Evolutionary conservation across 2,888 invertebrate genomes (phyloP).

Genomic region (Caenorhabditis sinica): DNA sequence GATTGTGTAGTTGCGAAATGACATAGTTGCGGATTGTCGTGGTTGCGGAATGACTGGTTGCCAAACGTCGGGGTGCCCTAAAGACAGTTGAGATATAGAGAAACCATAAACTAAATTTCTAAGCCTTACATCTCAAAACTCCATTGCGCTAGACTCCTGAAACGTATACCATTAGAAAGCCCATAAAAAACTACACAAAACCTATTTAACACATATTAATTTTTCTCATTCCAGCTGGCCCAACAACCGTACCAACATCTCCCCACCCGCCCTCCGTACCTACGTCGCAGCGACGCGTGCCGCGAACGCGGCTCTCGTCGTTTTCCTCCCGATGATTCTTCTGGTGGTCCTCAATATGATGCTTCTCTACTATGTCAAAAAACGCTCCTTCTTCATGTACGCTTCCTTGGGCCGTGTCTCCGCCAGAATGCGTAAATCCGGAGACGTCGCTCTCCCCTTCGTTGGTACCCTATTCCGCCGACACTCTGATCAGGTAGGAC

Average conservation of each 20-base stretch:
- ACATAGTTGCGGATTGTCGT: too few species aligned
- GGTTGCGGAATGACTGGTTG: too few species aligned
- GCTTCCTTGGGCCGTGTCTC: slow-evolving; percentile 70
- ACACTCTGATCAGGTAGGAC: slow-evolving; percentile 72
- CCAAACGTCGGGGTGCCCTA: too few species aligned
- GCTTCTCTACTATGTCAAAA: slow-evolving; percentile 74
- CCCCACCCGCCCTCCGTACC: slow-evolving; percentile 68
- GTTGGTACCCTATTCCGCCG: slow-evolving; percentile 70
- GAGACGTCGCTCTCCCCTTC: slow-evolving; percentile 69
- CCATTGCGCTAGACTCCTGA: too few species aligned
- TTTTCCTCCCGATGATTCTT: slow-evolving; percentile 76
- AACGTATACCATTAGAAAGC: too few species aligned
- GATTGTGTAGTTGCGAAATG: too few species aligned
- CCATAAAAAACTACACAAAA: neutral
- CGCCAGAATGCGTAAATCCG: slow-evolving; percentile 64
- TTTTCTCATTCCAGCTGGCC: slow-evolving; percentile 79
- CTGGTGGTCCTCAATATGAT: slow-evolving; percentile 72
- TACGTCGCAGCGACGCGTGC: slow-evolving; percentile 76
- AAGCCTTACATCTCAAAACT: too few species aligned
- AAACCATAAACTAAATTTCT: too few species aligned
- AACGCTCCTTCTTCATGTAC: slow-evolving; percentile 72
- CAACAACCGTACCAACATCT: slow-evolving; percentile 76
- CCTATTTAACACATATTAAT: neutral
- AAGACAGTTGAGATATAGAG: too few species aligned
- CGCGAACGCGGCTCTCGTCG: slow-evolving; percentile 78